phyloP scores from a whole-genome alignment of 2,797 vertebrate genomes.

The Kryptopterus vitreolus region DNA sequence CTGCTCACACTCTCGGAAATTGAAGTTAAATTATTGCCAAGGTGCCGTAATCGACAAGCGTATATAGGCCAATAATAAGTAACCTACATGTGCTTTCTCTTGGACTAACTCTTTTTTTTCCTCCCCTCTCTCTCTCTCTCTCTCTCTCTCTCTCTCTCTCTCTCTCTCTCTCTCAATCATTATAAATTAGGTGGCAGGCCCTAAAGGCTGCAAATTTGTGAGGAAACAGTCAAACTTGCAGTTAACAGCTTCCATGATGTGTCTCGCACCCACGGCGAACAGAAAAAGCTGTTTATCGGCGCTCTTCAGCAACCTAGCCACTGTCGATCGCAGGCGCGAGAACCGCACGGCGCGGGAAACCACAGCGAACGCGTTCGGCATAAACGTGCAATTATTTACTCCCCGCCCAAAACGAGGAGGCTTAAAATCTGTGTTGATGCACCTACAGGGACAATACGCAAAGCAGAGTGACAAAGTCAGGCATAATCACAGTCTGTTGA shows the following conservation, averaged over 20 bases:
- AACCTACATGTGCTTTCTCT: not conserved
- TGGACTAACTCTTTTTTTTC: not conserved
- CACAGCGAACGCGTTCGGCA: not conserved
- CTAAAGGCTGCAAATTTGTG: slow-evolving; percentile 15
- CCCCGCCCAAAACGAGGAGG: not conserved
- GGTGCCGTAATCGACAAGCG: slow-evolving; percentile 6
- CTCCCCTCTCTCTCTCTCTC: not conserved
- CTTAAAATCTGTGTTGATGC: not conserved
- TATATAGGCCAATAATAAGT: slow-evolving; percentile 14
- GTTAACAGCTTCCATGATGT: slow-evolving; percentile 38
- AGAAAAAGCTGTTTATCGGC: slow-evolving; percentile 25
- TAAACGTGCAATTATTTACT: not conserved
- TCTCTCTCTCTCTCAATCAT: slow-evolving; percentile 3
- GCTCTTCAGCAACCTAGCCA: slow-evolving; percentile 14
- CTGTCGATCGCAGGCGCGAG: not conserved
- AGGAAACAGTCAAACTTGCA: slow-evolving; percentile 27
- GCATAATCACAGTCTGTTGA: slow-evolving; percentile 38
- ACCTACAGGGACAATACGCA: slow-evolving; percentile 2
- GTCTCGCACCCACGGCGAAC: slow-evolving; percentile 6
- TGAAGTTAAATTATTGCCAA: slow-evolving; percentile 17
- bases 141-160: not conserved
- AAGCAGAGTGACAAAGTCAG: slow-evolving; percentile 31
- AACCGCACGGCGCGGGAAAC: not conserved
- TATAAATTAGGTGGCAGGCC: slow-evolving; percentile 32
- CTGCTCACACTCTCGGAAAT: not conserved